Conservation (phyloP, 2,888 invertebrate genomes). For the Bugulina stolonifera region DNA sequence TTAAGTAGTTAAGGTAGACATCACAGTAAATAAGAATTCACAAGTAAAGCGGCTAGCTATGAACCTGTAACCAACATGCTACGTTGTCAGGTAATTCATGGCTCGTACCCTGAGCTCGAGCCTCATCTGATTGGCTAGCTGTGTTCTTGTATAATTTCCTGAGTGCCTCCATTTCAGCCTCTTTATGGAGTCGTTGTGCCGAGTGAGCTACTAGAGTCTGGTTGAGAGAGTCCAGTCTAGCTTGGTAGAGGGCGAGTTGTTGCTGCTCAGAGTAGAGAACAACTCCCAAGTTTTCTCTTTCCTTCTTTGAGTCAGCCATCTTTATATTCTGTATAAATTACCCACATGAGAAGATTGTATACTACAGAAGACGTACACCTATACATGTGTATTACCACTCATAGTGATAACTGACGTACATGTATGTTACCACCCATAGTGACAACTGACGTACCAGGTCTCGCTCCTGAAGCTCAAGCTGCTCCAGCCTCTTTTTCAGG, state of each 20-base stretch:
- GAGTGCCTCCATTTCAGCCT: conserved; percentile 7
- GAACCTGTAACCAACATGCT: no score
- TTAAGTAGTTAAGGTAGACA: no score
- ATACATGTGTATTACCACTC: no score
- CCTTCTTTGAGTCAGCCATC: not conserved
- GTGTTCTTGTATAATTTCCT: not conserved
- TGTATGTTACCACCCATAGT: no score
- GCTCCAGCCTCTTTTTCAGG: conserved; percentile 6
- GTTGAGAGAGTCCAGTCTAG: not conserved
- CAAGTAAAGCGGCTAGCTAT: no score
- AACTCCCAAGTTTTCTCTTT: not conserved
- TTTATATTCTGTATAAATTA: not conserved
- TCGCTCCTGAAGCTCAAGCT: not conserved
- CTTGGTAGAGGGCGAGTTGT: not conserved
- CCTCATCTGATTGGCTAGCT: not conserved
- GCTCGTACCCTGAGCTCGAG: not conserved
- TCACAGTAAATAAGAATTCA: no score
- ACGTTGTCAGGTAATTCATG: no score
- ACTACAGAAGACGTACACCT: no score
- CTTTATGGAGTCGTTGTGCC: not conserved
- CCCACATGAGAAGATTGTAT: no score
- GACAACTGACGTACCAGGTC: conserved; percentile 5
- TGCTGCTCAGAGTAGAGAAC: conserved; percentile 11
- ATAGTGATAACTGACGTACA: no score
- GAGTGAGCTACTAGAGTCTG: not conserved